A percentile compares a stretch with the other conserved stretches of the same genome.
phyloP scores from a whole-genome alignment of 2,797 vertebrate genomes.

The Carcharodon carcharias region DNA sequence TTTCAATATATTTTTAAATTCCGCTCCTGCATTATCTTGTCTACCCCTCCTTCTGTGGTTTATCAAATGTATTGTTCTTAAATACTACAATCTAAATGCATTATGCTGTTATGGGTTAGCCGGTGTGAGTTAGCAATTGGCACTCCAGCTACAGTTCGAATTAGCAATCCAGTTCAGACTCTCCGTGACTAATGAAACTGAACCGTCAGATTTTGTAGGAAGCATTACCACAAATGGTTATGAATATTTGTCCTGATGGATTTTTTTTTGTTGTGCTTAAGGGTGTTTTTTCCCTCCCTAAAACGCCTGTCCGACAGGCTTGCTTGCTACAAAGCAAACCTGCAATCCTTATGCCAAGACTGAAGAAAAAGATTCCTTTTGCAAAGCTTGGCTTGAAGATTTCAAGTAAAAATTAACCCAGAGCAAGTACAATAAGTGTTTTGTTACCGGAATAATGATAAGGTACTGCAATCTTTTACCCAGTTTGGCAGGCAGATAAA shows the following conservation, averaged over 20 bases:
- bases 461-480: constrained; percentile 48
- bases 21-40: not conserved
- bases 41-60: not conserved
- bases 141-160: not conserved
- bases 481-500: constrained; percentile 53
- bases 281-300: not conserved
- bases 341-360: not conserved
- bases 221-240: no score
- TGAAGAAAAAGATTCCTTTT: not conserved
- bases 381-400: constrained; percentile 31
- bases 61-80: not conserved
- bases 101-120: not conserved
- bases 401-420: constrained; percentile 66
- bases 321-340: not conserved
- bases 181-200: not conserved
- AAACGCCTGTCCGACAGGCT: not conserved
- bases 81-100: not conserved
- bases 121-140: not conserved
- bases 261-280: not conserved
- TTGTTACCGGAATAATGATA: constrained; percentile 54
- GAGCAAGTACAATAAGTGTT: constrained; percentile 57
- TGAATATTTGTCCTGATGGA: not conserved
- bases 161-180: not conserved
- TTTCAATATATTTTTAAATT: not conserved
- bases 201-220: not conserved